Base-by-base conservation (phyloP, 2,113 vertebrate genomes). In the Oncorhynchus mykiss region DNA sequence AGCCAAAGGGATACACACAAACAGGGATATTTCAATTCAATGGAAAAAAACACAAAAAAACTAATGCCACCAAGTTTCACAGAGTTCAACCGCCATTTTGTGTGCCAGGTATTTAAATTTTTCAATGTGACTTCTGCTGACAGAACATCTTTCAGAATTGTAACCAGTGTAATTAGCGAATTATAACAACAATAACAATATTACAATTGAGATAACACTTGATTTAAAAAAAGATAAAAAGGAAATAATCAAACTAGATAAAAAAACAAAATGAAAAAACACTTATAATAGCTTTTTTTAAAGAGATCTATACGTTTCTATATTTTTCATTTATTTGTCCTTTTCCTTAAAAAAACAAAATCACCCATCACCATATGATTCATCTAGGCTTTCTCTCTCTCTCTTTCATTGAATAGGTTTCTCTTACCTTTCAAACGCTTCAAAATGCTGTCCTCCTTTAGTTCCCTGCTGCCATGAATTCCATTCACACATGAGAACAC, bases 111-210 rank as follows among this genome's bases (percentile, higher is more conserved):
- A 89, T 90, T 92, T 92, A 86, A 84, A 90, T 93, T 90, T 54
- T 90, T 89, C 86, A 90, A 89, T 90, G 87, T 92, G 90, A 93
- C 90, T 90, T 93, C 85, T 90, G 88, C 92, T 92, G 93, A 93
- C 91, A 92, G 91, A 94, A 94, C 87, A 91, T 84, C 90, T 89
- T 85, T 93, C 87, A 91, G 91, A 91, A 92, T 91, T 89, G 89
- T 91, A 92, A 93, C 91, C 88, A 91, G 87, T 91, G 88, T 91
- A 92, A 90, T 93, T 88, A 89, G 89, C 93, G 93, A 93, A 94
- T 93, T 88, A 94, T 90, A 93, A 92, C 92, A 93, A 93, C 91
- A 94, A 91, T 91, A 94, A 94, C 92, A 94, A 93, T 93, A 94
- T 91, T 92, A 94, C 93, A 94, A 93, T 91, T 91, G 93, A 94